These are phyloP conservation scores for Sardinella longiceps DNA, from an alignment of 2,797 vertebrate genomes.

Conservation along the genomic window DNA sequence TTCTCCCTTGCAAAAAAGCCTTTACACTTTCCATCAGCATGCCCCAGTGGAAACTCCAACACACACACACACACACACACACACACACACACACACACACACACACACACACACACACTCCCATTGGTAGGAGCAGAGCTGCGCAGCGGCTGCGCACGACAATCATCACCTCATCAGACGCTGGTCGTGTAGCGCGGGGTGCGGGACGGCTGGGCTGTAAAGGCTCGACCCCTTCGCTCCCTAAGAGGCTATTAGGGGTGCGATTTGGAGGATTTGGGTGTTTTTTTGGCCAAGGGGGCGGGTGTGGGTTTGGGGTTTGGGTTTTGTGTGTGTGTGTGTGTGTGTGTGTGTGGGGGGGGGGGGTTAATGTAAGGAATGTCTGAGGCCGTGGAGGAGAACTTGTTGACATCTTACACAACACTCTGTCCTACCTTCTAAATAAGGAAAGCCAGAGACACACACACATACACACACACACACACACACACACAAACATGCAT, in stretches of 20 bases:
- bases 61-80: background rate
- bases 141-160: constrained; percentile 12
- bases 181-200: background rate
- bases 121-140: constrained; percentile 38
- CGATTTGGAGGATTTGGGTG: constrained; percentile 38
- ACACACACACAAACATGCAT: background rate
- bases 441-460: background rate
- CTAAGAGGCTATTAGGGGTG: constrained; percentile 44
- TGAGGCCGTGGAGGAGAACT: constrained; percentile 38
- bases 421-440: background rate
- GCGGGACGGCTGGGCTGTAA: constrained; percentile 35
- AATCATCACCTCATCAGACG: constrained; percentile 50
- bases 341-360: background rate
- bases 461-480: background rate
- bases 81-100: background rate
- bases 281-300: background rate
- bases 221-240: constrained; percentile 25
- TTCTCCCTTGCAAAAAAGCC: constrained; percentile 12
- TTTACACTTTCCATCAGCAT: constrained; percentile 50
- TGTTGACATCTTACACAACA: constrained; percentile 3
- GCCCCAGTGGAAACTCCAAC: background rate
- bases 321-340: too few relatives aligned
- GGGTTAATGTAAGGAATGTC: constrained; percentile 16
- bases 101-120: constrained; percentile 42
- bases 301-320: constrained; percentile 26